A percentile compares a stretch with the other conserved stretches of the same genome.
phyloP scores from a whole-genome alignment of 2,888 invertebrate genomes.

The Leucophenga maculata region DNA sequence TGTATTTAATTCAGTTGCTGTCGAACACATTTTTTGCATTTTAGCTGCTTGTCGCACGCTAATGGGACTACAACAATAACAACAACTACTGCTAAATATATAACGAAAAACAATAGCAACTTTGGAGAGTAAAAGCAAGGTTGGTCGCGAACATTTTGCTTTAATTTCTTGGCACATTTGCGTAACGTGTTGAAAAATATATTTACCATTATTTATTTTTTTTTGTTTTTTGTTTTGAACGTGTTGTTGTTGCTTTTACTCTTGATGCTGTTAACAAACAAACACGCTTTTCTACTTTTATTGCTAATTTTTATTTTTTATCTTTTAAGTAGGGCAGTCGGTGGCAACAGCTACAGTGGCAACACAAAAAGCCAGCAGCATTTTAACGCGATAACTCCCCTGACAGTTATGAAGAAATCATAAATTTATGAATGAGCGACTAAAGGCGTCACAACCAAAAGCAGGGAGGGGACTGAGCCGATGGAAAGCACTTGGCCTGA shows the following conservation, averaged over 20 bases:
- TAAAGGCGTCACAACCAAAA: conserved; percentile 28
- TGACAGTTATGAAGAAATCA: conserved; percentile 60
- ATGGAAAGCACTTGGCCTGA: conserved; percentile 4
- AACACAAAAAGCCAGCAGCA: conserved; percentile 32
- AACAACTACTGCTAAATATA: conserved; percentile 22
- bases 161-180: conserved; percentile 66
- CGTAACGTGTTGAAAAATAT: conserved; percentile 58
- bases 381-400: conserved; percentile 55
- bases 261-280: conserved; percentile 59
- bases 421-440: conserved; percentile 58
- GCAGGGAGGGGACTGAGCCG: conserved; percentile 58
- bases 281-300: conserved; percentile 67
- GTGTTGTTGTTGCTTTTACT: conserved; percentile 36
- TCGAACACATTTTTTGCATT: conserved; percentile 65
- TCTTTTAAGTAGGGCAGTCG: conserved; percentile 33
- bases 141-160: conserved; percentile 33
- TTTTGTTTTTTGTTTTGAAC: conserved; percentile 24
- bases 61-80: conserved; percentile 56
- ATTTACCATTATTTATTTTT: conserved; percentile 3
- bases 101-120: conserved; percentile 10
- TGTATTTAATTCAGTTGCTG: conserved; percentile 28
- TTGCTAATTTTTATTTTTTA: conserved; percentile 65
- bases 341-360: conserved; percentile 33
- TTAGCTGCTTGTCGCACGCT: conserved; percentile 59
- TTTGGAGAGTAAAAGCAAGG: conserved; percentile 24